Evolutionary conservation across 2,113 vertebrate species (phyloP).

Genomic region (Menura novaehollandiae): DNA sequence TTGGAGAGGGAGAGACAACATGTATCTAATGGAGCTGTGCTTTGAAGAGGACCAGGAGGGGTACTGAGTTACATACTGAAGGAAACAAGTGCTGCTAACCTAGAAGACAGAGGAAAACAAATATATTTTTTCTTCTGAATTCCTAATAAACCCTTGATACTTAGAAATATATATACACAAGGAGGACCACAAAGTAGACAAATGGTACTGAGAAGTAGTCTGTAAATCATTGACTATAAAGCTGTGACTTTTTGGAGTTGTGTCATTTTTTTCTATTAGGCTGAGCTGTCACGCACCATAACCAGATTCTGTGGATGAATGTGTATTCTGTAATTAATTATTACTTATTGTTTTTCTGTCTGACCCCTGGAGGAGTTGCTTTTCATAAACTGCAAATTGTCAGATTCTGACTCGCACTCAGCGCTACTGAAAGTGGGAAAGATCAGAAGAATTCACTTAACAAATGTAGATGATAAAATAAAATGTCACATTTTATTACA

Average conservation of each 20-base stretch:
- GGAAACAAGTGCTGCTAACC: background rate
- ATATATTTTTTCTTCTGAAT: background rate
- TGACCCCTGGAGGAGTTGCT: background rate
- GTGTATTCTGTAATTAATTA: slow-evolving; percentile 18
- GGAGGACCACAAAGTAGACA: background rate
- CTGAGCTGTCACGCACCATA: background rate
- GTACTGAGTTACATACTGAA: background rate
- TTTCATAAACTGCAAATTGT: slow-evolving; percentile 6
- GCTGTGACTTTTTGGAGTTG: background rate
- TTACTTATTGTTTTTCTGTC: slow-evolving; percentile 1
- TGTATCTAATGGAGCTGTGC: background rate
- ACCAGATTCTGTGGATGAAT: background rate
- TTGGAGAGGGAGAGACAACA: accelerated
- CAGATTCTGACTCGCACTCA: background rate
- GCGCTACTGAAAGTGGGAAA: slow-evolving; percentile 1
- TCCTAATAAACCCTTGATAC: background rate
- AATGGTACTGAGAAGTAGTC: background rate
- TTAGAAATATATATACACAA: background rate
- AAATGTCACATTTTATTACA: slow-evolving; percentile 77
- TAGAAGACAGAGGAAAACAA: background rate
- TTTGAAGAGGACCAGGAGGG: background rate
- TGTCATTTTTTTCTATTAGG: background rate
- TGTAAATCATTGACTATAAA: background rate
- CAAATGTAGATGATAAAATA: slow-evolving; percentile 66
- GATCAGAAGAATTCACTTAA: slow-evolving; percentile 66